A percentile compares a stretch with the other conserved stretches of the same genome.
Evolutionary conservation across 2,113 vertebrate genomes (phyloP).

Genomic region (Pagrus major): DNA sequence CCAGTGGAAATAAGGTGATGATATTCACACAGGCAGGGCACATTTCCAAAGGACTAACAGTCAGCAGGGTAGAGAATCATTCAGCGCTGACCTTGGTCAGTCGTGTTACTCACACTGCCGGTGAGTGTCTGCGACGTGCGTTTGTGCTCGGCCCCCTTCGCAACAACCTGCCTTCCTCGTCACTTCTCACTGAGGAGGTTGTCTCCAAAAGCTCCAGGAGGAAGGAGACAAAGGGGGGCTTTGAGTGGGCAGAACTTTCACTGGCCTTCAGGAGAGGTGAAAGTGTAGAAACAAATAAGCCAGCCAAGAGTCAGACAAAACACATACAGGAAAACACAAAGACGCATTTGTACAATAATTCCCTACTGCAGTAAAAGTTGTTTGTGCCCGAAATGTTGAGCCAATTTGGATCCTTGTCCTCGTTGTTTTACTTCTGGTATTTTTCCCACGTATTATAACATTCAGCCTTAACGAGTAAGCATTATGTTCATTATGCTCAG

Average conservation of each 20-base stretch:
- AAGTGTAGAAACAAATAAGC: not conserved
- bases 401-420: conserved; percentile 19
- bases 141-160: conserved; percentile 6
- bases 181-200: conserved; percentile 33
- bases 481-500: conserved; percentile 32
- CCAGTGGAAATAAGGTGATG: conserved; percentile 46
- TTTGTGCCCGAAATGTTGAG: conserved; percentile 12
- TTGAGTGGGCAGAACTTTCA: conserved; percentile 29
- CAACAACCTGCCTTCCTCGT: conserved; percentile 29
- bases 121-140: conserved; percentile 61
- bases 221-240: conserved; percentile 53
- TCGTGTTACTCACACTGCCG: conserved; percentile 53
- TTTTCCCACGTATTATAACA: not conserved
- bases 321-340: conserved; percentile 18
- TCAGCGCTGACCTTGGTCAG: conserved; percentile 33
- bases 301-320: conserved; percentile 11
- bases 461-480: conserved; percentile 3
- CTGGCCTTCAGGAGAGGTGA: conserved; percentile 23
- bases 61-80: conserved; percentile 3
- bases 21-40: conserved; percentile 67
- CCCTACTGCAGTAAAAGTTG: conserved; percentile 12
- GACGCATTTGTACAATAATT: conserved; percentile 8
- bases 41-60: conserved; percentile 52
- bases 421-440: conserved; percentile 13
- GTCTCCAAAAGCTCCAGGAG: conserved; percentile 30